Base-by-base conservation (phyloP, 1,140 invertebrate genomes). In the Temnothorax curvispinosus region DNA sequence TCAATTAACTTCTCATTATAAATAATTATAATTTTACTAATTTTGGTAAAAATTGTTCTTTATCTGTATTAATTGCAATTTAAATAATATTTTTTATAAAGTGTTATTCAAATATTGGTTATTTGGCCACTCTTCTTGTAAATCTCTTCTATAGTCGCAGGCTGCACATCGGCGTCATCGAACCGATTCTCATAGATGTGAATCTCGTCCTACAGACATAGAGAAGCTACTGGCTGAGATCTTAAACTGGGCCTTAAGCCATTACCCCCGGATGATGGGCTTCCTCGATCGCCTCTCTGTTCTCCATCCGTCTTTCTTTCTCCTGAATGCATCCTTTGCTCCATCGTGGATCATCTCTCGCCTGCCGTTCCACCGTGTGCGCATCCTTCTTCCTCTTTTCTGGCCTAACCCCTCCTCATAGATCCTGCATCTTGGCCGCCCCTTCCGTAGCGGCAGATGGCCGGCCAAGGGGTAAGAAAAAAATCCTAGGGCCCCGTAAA, bases 401-500 rank as follows among this genome's bases (percentile, higher is more conserved):
- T 52, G 38, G 58, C 41, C 38, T 86, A 88, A 89, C 92, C 91
- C 89, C 90, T 86, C 87, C 80, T 74, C 87, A 87, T 86, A 67
- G 87, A 89, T 91, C 91, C 84, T 87, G 89, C 90, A 91, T 94
- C 94, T 94, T 94, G 89, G 92, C 91, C 92, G 93, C 92, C 94
- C 94, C 94, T 95, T 94, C 93, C 94, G 92, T 69, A 92, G 89
- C 90, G 92, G 95, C 95, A 95, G 95, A 95, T 95, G 95, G 95
- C 94, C 91, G 91, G 94, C 94, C 92, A 95, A 95, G 95, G 95
- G 95, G 95, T 95, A 95, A 95, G 94, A 92, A 93, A 93, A 91
- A 93, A 93, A 92, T 90, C 91, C 90, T 88, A 85, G 86, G 86
- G 88, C 88, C 89, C 87, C 76, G 50, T 62, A 71, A 92, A 92